A percentile compares a stretch with the other conserved stretches of the same genome.
These are phyloP conservation scores for Bos indicus DNA, from an alignment of 2,113 vertebrate species.

Conservation along the genomic window DNA sequence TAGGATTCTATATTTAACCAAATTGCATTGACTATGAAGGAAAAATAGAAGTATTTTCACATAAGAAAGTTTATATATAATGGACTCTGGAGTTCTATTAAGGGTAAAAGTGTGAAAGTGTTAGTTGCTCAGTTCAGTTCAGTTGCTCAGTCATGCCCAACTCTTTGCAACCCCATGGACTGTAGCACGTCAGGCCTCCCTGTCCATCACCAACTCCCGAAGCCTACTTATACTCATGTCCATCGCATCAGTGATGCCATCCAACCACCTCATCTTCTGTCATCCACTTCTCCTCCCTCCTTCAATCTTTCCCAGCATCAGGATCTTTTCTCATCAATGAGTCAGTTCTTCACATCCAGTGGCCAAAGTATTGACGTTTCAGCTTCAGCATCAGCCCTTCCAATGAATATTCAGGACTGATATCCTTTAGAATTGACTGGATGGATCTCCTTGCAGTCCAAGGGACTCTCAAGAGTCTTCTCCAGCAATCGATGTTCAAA, in stretches of 20 bases:
- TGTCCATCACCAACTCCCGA: neutral
- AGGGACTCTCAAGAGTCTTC: neutral
- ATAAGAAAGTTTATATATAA: neutral
- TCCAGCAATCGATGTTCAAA: neutral
- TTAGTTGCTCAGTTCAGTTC: neutral
- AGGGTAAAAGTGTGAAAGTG: neutral
- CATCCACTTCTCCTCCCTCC: neutral
- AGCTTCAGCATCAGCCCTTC: neutral
- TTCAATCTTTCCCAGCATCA: neutral
- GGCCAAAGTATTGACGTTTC: neutral
- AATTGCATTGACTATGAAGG: neutral
- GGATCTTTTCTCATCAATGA: neutral
- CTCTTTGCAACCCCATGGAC: neutral
- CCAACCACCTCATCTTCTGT: neutral
- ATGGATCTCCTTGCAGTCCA: neutral
- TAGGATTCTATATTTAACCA: neutral
- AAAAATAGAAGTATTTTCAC: neutral
- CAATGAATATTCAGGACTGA: neutral
- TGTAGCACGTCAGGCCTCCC: rapidly evolving
- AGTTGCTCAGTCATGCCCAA: neutral
- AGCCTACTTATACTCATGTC: neutral
- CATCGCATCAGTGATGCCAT: rapidly evolving
- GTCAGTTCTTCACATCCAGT: neutral
- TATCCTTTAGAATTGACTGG: neutral
- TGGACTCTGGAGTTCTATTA: neutral